Percentiles rank a stretch among this genome's conserved stretches.
Conservation (phyloP, 92 coral and sea anemone species). For the Porites evermanni region DNA sequence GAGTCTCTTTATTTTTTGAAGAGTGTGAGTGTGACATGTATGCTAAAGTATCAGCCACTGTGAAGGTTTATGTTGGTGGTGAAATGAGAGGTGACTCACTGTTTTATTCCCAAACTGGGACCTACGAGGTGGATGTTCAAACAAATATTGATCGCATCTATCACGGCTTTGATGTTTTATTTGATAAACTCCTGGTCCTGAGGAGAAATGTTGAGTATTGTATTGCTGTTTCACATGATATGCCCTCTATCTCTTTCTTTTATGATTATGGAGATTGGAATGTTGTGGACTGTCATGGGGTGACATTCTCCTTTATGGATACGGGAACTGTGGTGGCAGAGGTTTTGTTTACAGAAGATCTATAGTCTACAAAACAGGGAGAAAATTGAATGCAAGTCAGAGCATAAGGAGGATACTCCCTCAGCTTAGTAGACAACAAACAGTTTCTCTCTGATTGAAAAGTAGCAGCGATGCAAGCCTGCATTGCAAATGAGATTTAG, state of each 20-base stretch:
- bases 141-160: not conserved
- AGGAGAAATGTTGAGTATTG: not conserved
- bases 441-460: no score
- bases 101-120: not conserved
- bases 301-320: not conserved
- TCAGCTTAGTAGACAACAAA: no score
- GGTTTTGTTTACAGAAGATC: not conserved
- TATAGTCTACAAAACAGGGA: no score
- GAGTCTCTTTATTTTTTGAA: not conserved
- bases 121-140: no score
- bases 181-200: not conserved
- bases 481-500: no score
- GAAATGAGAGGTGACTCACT: not conserved
- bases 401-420: not conserved
- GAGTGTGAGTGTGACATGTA: not conserved
- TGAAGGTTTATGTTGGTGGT: not conserved
- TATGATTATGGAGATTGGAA: not conserved
- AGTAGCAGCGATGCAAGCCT: no score
- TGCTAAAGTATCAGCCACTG: not conserved
- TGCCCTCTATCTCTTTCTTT: not conserved
- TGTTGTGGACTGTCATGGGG: not conserved
- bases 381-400: not conserved
- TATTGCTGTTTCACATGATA: no score
- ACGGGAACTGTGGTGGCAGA: not conserved
- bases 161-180: slow-evolving; percentile 5